Base-by-base conservation (phyloP, 2,113 vertebrate genomes). In the Cettia cetti region DNA sequence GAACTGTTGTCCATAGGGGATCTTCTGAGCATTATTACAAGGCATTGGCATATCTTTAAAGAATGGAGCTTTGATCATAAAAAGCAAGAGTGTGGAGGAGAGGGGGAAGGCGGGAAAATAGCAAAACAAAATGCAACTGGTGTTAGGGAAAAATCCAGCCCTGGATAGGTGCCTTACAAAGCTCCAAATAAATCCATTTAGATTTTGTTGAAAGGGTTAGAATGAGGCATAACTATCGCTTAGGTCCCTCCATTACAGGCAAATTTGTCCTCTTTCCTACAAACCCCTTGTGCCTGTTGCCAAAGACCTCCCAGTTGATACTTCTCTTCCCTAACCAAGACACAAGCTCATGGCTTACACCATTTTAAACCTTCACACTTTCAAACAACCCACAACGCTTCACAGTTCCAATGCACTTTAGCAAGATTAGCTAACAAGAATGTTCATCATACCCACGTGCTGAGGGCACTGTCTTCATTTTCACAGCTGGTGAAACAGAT, bases 401-500 rank as follows among this genome's bases (percentile, higher is more conserved):
- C 84, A 15, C 69, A 45, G 83, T 35, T 84, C 81, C 76, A 23
- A 11, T 1, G 49, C 86, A 33, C 74, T 79, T 94, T 20, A n/a
- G 57, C 3, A 15, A 76, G 83, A 72, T 68, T 10, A 86, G 64
- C 74, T 71, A 84, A 75, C 69, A 49, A 57, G 81, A 42, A 22
- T 1, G 27, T 42, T 76, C 78, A 82, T 86, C 70, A 42, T 40
- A 40, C 69, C 65, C 83, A 17, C 52, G 27, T 6, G 86, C 78
- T 42, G 77, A 33, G 49, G 82, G 57, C 9, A 23, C 80, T 1
- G 37, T 17, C 83, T 82, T 63, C 57, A 50, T 71, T 79, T 84
- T 64, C 93, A 94, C 93, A 94, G 89, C 94, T 91, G 87, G 77
- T 14, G 65, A 79, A 86, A 72, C 83, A 95, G 89, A 92, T 89